Evolutionary conservation across 2,797 vertebrate genomes (phyloP).

Genomic region (Melanogrammus aeglefinus): DNA sequence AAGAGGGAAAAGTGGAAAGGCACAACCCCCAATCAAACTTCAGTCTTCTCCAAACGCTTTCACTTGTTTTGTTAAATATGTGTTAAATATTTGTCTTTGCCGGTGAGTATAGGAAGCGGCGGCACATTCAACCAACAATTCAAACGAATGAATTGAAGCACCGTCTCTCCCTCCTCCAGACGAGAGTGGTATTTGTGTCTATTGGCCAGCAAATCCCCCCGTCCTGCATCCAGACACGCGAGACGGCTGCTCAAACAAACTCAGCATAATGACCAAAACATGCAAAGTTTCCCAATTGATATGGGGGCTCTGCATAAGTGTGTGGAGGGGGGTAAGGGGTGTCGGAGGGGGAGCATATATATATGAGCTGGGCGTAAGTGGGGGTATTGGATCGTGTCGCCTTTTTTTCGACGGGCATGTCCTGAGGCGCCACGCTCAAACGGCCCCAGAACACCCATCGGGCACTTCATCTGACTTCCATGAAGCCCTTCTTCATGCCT

Average conservation of each 20-base stretch:
- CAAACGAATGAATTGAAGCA: background rate
- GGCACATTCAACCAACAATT: background rate
- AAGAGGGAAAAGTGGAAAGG: background rate
- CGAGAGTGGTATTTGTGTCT: conserved; percentile 50
- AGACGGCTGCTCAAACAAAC: conserved; percentile 56
- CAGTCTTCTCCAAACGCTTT: background rate
- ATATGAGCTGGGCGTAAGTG: conserved; percentile 67
- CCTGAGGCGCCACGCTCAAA: conserved; percentile 73
- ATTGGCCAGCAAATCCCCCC: conserved; percentile 60
- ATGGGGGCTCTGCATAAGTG: conserved; percentile 59
- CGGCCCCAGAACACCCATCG: conserved; percentile 64
- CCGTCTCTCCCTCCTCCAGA: conserved; percentile 45
- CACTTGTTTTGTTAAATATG: background rate
- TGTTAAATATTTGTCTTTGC: background rate
- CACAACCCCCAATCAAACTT: background rate
- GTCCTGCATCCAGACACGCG: conserved; percentile 58
- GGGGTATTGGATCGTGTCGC: conserved; percentile 69
- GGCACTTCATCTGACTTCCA: conserved; percentile 79
- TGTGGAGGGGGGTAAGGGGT: conserved; percentile 50
- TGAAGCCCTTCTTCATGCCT: conserved; percentile 58
- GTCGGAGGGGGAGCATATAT: conserved; percentile 52
- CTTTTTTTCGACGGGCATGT: conserved; percentile 70
- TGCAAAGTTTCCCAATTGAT: conserved; percentile 57
- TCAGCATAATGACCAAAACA: conserved; percentile 67
- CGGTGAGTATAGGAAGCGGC: background rate